Conservation (phyloP, 2,888 invertebrate species). For the Zonitis immaculata region DNA sequence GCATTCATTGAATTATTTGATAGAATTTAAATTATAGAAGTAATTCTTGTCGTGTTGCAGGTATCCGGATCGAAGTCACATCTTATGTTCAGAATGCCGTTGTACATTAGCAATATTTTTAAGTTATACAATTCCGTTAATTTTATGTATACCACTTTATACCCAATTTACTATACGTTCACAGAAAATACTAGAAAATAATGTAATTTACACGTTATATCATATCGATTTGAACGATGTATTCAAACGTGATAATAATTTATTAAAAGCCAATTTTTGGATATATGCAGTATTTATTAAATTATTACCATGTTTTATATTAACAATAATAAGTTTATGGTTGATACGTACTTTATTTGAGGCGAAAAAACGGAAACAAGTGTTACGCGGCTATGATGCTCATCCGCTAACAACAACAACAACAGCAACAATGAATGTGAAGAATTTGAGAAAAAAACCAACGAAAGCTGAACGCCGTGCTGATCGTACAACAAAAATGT, state of each 20-base stretch:
- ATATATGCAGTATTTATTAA: constrained; percentile 76
- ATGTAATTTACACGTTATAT: constrained; percentile 58
- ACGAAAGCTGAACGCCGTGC: constrained; percentile 67
- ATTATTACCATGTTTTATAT: constrained; percentile 70
- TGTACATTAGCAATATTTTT: constrained; percentile 71
- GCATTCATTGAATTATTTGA: too few species aligned
- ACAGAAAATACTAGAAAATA: constrained; percentile 52
- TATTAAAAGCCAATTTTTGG: constrained; percentile 67
- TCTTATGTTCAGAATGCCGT: constrained; percentile 70
- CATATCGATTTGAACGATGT: constrained; percentile 51
- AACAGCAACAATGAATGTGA: constrained; percentile 19
- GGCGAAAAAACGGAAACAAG: constrained; percentile 70
- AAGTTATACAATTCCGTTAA: constrained; percentile 71
- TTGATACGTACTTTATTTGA: constrained; percentile 67
- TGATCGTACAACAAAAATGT: constrained; percentile 84
- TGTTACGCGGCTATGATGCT: constrained; percentile 60
- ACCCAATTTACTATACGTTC: constrained; percentile 62
- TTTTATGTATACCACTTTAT: constrained; percentile 81
- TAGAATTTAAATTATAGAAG: too few species aligned
- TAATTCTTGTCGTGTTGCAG: too few species aligned
- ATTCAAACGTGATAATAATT: constrained; percentile 42
- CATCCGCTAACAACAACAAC: constrained; percentile 46
- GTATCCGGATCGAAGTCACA: constrained; percentile 71
- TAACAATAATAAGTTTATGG: constrained; percentile 69
- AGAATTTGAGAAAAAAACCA: constrained; percentile 41